Evolutionary conservation across 2,113 vertebrate genomes (phyloP).

Genomic region (Cyanocitta stelleri): DNA sequence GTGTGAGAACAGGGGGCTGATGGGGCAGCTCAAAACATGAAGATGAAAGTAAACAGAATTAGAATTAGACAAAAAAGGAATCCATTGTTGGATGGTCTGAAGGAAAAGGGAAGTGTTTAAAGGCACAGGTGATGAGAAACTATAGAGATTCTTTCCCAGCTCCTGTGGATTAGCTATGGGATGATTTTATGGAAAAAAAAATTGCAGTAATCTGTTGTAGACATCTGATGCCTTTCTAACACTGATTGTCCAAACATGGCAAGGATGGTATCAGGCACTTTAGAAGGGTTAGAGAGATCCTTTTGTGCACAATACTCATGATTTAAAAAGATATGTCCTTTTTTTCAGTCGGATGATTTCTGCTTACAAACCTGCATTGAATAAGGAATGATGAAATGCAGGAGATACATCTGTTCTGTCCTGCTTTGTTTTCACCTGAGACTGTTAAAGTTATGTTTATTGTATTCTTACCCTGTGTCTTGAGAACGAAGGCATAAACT

Average conservation of each 20-base stretch:
- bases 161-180: neutral
- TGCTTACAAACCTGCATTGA: neutral
- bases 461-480: neutral
- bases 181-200: neutral
- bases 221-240: neutral
- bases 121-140: neutral
- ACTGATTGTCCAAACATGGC: neutral
- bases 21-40: neutral
- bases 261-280: neutral
- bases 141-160: neutral
- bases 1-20: neutral
- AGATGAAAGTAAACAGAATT: neutral
- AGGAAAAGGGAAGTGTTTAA: neutral
- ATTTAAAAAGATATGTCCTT: neutral
- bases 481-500: conserved; percentile 22
- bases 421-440: neutral
- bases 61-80: neutral
- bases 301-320: neutral
- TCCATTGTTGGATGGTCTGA: neutral
- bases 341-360: neutral
- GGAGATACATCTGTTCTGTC: neutral
- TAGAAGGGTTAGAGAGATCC: neutral
- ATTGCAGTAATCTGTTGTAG: neutral
- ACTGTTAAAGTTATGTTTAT: neutral
- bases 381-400: neutral